Base-by-base conservation (phyloP, 1,140 invertebrate genomes). In the Lerema accius region DNA sequence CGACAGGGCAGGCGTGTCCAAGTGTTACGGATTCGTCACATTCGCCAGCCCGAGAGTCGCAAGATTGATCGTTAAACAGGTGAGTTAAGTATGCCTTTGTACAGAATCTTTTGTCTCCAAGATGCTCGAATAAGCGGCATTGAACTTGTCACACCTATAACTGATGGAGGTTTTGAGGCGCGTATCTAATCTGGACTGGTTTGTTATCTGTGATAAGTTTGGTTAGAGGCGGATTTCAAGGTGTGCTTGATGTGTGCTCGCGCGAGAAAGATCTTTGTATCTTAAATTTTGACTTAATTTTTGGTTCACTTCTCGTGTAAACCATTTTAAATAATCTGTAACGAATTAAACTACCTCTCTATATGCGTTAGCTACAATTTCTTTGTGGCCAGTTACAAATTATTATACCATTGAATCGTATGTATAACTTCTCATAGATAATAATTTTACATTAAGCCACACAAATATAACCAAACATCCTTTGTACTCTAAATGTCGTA, bases 21-120 rank as follows among this genome's bases (percentile, higher is more conserved):
- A 98, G 92, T 98, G 98, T 43, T 98, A 98, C 76, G 97, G 97
- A 3, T 98, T 99, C 92, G 97, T 99, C 40, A 99, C 98, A 10
- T 99, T 98, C 91, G 97, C 86, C 2, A 92, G 89, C 40, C 89
- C 89, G 0, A 79, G 89, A 58, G 89, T 91, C 40, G 89, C 91
- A 0, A 84, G 88, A 55, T 69, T 88, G 48, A 92, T 92, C 45
- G 91, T 92, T 2, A 92, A 91, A 70, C 89, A 91, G 89, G 91
- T 88, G 35, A 68, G 80, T 72, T 28, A 6, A 26, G 32, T 13
- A 42, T 10, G 35, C 10, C 42, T n/a, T 39, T 40, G 19, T 23
- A 23, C 2, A 23, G 5, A 23, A 23, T 35, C 56, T 40, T 23
- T 62, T 58, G 11, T 46, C 37, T 32, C 14, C 13, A 50, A 6